Evolutionary conservation across 2,113 vertebrate species (phyloP).

Genomic region (Nothocercus nigrocapillus): DNA sequence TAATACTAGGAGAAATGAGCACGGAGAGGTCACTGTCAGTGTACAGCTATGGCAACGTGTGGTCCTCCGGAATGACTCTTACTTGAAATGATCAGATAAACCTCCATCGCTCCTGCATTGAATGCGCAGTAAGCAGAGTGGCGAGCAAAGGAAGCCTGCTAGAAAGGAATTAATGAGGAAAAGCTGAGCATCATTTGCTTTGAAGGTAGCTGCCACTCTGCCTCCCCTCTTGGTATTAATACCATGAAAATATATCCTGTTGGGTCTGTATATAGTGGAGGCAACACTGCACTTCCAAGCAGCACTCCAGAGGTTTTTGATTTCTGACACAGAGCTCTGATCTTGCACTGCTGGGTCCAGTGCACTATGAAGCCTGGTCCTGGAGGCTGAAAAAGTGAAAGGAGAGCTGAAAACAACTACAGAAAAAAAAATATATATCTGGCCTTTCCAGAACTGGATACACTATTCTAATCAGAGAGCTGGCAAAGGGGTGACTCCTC

Average conservation of each 20-base stretch:
- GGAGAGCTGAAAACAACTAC: background rate
- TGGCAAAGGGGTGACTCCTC: rapidly evolving
- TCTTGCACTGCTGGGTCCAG: background rate
- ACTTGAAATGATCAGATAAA: background rate
- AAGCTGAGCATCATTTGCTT: background rate
- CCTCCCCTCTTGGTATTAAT: background rate
- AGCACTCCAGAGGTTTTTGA: background rate
- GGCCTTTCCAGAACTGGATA: background rate
- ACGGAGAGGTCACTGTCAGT: background rate
- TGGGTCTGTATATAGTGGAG: rapidly evolving
- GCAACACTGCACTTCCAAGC: background rate
- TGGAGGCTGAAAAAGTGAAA: background rate
- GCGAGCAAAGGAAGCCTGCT: background rate
- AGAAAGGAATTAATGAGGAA: background rate
- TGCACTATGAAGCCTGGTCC: background rate
- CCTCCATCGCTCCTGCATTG: background rate
- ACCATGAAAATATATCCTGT: background rate
- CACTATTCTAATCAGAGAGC: background rate
- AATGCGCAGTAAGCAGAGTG: background rate
- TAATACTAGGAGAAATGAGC: constrained; percentile 40
- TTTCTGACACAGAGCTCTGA: background rate
- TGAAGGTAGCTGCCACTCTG: background rate
- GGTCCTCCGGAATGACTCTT: background rate
- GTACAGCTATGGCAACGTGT: background rate
- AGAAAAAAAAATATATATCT: background rate